Base-by-base conservation (phyloP, 2,113 vertebrate species). In the Otocyon megalotis region DNA sequence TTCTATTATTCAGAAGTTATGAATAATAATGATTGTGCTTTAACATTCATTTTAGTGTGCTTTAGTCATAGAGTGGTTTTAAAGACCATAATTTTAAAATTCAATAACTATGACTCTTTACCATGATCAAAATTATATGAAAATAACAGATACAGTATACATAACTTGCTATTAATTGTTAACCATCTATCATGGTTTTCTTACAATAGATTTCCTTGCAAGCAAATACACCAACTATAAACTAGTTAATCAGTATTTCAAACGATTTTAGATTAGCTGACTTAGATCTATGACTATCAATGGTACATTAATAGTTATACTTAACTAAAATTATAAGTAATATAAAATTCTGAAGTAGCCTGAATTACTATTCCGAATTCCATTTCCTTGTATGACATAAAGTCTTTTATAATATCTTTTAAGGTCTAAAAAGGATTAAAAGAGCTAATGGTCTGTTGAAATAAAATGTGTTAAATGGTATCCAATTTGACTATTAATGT, bases 191-290 rank as follows among this genome's bases (percentile, higher is more conserved):
- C 65, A 91, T 60, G 50, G 22, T 92, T 95, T 77, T 24, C 79
- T 96, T 88, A 83, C 3, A 63, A 77, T 4, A 92, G 22, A 93
- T 95, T 86, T 72, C 37, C 80, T 95, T 94, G 48, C 3, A 77
- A 96, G 12, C 54, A 96, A 90, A 65, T 56, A 83, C 12, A 43
- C 48, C 54, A 71, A 74, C 28, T 90, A 77, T 67, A 87, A 97
- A 91, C 22, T 58, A 97, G 84, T 19, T 71, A 56, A 95, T 26
- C 30, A 83, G n/a, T 85, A 97, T 92, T 92, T 97, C 85, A 82
- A 71, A 81, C 83, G 1, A 69, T 72, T 97, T 94, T 80, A 88
- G 53, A 95, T 95, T 58, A 58, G 8, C 63, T 87, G 53, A 90
- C 50, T 35, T 90, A 85, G 30, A 67, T 89, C 32, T 81, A 62